These are phyloP conservation scores for Ecdyonurus torrentis DNA, from an alignment of 2,888 invertebrate genomes.

Conservation along the genomic window DNA sequence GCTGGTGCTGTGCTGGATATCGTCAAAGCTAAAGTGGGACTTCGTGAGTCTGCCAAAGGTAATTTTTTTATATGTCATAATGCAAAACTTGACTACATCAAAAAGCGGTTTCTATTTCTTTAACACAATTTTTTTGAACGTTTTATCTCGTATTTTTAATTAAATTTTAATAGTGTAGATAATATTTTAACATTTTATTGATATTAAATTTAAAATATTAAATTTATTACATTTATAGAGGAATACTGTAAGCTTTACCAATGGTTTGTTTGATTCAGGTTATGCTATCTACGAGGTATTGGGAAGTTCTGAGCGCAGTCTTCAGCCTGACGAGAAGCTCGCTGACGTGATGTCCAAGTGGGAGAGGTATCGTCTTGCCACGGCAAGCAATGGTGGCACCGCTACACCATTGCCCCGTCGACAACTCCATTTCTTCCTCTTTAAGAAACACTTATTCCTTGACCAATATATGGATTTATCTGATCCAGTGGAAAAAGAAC, in stretches of 20 bases:
- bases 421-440: conserved; percentile 47
- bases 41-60: conserved; percentile 58
- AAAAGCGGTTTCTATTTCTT: too few species aligned
- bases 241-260: too few species aligned
- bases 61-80: not conserved
- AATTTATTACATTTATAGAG: too few species aligned
- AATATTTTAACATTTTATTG: not conserved
- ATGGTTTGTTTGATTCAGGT: too few species aligned
- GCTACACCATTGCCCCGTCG: conserved; percentile 21
- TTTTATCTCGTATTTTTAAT: too few species aligned
- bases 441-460: conserved; percentile 69
- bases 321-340: conserved; percentile 72
- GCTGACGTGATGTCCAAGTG: conserved; percentile 91
- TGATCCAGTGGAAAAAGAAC: conserved; percentile 83
- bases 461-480: conserved; percentile 60
- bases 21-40: conserved; percentile 77
- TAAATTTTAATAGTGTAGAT: conserved; percentile 5
- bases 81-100: not conserved
- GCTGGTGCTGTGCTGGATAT: conserved; percentile 76
- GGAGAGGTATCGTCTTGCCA: conserved; percentile 70
- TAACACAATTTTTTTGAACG: too few species aligned
- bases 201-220: too few species aligned
- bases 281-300: conserved; percentile 88
- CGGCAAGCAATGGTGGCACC: conserved; percentile 27
- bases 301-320: conserved; percentile 69